Evolutionary conservation across 2,113 vertebrate species (phyloP).

Genomic region (Lepus europaeus): DNA sequence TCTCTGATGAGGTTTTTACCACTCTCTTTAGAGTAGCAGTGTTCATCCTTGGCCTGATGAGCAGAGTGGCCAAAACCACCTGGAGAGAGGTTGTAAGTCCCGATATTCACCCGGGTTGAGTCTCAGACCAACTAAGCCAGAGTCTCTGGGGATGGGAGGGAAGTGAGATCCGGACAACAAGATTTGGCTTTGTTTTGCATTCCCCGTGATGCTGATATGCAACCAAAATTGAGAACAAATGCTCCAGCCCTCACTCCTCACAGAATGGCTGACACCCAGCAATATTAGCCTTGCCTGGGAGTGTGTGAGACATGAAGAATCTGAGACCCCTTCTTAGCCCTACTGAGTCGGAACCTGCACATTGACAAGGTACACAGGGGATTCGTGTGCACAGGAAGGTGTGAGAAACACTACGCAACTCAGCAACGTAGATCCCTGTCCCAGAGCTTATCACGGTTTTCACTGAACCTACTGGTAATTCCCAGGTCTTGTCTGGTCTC

Average conservation of each 20-base stretch:
- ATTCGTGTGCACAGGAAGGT: too few species aligned
- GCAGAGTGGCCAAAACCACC: neutral
- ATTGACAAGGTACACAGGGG: too few species aligned
- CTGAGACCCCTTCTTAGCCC: neutral
- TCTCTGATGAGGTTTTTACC: neutral
- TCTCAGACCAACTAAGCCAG: neutral
- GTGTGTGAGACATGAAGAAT: neutral
- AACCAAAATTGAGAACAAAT: neutral
- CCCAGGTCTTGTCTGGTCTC: neutral
- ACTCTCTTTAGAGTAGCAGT: neutral
- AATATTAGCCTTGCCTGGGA: too few species aligned
- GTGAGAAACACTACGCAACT: neutral
- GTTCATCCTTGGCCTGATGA: neutral
- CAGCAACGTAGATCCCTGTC: neutral
- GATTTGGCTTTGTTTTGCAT: neutral
- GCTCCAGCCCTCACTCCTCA: neutral
- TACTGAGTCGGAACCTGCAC: neutral
- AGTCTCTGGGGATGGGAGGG: neutral
- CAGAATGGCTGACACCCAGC: neutral
- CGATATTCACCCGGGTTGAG: neutral
- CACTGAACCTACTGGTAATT: neutral
- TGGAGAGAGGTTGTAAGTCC: neutral
- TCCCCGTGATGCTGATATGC: neutral
- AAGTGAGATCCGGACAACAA: neutral
- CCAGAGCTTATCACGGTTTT: neutral